Evolutionary conservation across 2,888 invertebrate genomes (phyloP).

Genomic region (Pollenia angustigena): DNA sequence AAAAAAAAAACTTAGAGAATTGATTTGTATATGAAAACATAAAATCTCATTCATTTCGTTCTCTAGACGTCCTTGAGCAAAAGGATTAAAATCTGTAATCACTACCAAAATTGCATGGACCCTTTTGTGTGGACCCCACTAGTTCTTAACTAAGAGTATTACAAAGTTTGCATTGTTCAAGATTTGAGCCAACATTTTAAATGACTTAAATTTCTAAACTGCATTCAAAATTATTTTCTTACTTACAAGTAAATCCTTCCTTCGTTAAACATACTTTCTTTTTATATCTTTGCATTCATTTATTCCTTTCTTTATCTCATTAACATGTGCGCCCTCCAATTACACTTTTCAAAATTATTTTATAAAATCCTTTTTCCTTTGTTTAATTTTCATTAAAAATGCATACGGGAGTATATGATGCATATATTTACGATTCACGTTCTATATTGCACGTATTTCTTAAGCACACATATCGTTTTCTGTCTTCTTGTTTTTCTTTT

Average conservation of each 20-base stretch:
- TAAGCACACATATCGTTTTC: slow-evolving; percentile 52
- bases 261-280: neutral
- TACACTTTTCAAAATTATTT: slow-evolving; percentile 66
- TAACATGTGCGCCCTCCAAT: slow-evolving; percentile 70
- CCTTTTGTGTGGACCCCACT: too few species aligned
- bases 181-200: too few species aligned
- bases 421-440: slow-evolving; percentile 44
- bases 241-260: neutral
- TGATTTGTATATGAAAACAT: too few species aligned
- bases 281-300: neutral
- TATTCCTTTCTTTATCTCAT: slow-evolving; percentile 52
- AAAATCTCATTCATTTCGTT: too few species aligned
- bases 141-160: too few species aligned
- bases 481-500: neutral
- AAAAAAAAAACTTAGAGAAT: too few species aligned
- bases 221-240: slow-evolving; percentile 1
- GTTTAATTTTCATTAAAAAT: slow-evolving; percentile 69
- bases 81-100: too few species aligned
- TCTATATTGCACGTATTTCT: slow-evolving; percentile 45
- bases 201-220: too few species aligned
- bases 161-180: too few species aligned
- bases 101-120: too few species aligned
- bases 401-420: slow-evolving; percentile 42
- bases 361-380: slow-evolving; percentile 64
- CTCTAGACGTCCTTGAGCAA: too few species aligned